phyloP scores from a whole-genome alignment of 2,113 vertebrate genomes.

The Bambusicola thoracicus region DNA sequence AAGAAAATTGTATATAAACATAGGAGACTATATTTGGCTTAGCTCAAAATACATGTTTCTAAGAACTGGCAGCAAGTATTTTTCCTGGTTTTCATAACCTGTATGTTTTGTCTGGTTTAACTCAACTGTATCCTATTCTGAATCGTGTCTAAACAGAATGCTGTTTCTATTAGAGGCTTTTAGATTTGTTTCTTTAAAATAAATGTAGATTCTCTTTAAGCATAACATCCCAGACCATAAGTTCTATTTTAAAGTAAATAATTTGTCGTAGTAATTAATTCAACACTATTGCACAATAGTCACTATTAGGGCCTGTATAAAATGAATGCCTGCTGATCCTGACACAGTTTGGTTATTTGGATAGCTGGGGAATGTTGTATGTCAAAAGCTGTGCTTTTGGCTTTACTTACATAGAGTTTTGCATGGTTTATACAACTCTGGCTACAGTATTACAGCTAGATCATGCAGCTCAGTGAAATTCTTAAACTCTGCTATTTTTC shows the following conservation, averaged over 20 bases:
- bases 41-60: background rate
- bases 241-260: background rate
- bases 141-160: background rate
- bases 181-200: background rate
- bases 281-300: background rate
- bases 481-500: background rate
- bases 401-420: conserved; percentile 13
- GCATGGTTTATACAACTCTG: background rate
- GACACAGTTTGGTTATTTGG: background rate
- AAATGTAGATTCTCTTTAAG: background rate
- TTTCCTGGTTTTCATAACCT: background rate
- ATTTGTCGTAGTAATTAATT: background rate
- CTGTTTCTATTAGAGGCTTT: background rate
- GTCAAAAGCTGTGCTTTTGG: background rate
- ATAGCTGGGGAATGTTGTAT: background rate
- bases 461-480: background rate
- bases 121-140: background rate
- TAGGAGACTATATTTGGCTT: background rate
- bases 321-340: background rate
- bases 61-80: background rate
- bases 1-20: background rate
- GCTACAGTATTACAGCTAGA: background rate
- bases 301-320: background rate
- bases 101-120: background rate
- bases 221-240: background rate